Conservation (phyloP, 2,797 vertebrate species). For the Adelosebastes latens region DNA sequence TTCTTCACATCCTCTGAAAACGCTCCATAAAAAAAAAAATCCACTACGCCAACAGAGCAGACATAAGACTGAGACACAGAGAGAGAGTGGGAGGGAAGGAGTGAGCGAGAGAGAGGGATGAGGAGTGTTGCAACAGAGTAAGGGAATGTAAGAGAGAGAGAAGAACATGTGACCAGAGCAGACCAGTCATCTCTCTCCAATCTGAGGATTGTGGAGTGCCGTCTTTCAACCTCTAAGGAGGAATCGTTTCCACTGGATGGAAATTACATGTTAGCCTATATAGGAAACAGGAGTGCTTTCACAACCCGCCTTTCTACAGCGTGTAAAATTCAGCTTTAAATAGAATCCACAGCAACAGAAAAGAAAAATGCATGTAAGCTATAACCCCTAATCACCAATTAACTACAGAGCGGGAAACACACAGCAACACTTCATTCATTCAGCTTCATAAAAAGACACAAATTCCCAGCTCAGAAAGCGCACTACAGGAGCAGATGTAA, state of each 20-base stretch:
- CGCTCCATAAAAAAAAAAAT: neutral
- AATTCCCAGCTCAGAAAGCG: neutral
- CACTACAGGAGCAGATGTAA: conserved; percentile 21
- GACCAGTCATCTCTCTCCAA: conserved; percentile 89
- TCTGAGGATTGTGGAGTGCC: conserved; percentile 73
- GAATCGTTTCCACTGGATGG: conserved; percentile 68
- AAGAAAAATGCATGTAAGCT: conserved; percentile 1
- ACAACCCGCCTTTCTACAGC: conserved; percentile 18
- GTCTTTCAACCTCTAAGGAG: conserved; percentile 75
- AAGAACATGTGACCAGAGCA: conserved; percentile 89
- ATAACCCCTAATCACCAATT: conserved; percentile 31
- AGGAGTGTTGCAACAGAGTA: conserved; percentile 58
- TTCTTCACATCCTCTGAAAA: conserved; percentile 65
- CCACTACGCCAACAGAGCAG: conserved; percentile 49
- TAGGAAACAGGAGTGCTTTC: conserved; percentile 33
- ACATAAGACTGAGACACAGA: conserved; percentile 42
- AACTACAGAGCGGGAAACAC: conserved; percentile 6
- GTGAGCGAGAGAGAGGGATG: conserved; percentile 39
- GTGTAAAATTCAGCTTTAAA: conserved; percentile 35
- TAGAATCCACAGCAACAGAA: conserved; percentile 20
- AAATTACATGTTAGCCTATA: conserved; percentile 63
- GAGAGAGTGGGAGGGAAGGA: conserved; percentile 61
- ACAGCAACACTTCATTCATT: conserved; percentile 11
- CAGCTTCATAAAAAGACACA: neutral
- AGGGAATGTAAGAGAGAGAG: conserved; percentile 67